Base-by-base conservation (phyloP, 1,140 invertebrate genomes). In the Trichomalopsis sarcophagae region DNA sequence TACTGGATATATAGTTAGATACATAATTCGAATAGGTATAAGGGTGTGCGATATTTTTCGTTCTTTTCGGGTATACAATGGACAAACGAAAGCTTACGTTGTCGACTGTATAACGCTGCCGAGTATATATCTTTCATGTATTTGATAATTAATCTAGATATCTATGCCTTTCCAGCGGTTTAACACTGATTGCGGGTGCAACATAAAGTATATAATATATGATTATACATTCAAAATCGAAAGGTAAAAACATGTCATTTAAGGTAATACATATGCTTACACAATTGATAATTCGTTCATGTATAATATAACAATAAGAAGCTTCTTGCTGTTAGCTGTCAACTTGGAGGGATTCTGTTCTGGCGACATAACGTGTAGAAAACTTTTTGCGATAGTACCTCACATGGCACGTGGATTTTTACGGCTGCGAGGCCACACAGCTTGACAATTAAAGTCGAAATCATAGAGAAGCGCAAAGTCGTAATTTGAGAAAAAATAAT, bases 341-440 rank as follows among this genome's bases (percentile, higher is more conserved):
- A 88, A 90, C 78, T 80, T 87, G 89, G 85, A 87, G 86, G 88
- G 73, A 88, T 87, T 86, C 87, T 36, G 87, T 87, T 62, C 75
- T 86, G 86, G 88, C 85, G 73, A 86, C 77, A 86, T 87, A 86
- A 87, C 66, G 82, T 84, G 79, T 85, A 86, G 80, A 82, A 78
- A 86, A 77, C 69, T 83, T 86, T 86, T 83, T 86, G 75, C 68
- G 75, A 86, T 82, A 68, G 81, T 85, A 86, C 86, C 88, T 89
- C 88, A 88, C 89, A 89, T 87, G 86, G 86, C 88, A 87, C 85
- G 86, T 87, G 86, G 86, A 89, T 87, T 79, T 36, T 89, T 88
- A 87, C 90, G 86, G 89, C 90, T 92, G 92, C 90, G 92, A 93
- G 92, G 90, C 90, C 87, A 92, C 87, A 86, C 81, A 81, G 73